Evolutionary conservation across 2,113 vertebrate genomes (phyloP).

Genomic region (Penelope pileata): DNA sequence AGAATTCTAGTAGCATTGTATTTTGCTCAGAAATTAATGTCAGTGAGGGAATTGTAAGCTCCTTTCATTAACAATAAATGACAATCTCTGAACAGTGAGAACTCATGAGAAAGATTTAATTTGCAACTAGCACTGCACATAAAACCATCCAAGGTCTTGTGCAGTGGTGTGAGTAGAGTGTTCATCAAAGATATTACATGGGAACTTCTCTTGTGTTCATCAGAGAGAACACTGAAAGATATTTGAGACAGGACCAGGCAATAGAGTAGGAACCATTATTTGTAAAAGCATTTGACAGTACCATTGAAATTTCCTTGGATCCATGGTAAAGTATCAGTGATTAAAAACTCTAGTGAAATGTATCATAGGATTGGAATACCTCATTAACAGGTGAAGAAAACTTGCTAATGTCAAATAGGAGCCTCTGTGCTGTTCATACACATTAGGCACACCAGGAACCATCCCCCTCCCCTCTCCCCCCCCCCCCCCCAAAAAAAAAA

Average conservation of each 20-base stretch:
- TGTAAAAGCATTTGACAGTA: background rate
- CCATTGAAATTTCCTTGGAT: background rate
- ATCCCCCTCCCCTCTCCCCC: too few relatives aligned
- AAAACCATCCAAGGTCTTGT: background rate
- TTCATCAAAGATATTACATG: background rate
- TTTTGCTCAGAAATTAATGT: background rate
- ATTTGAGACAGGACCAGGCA: background rate
- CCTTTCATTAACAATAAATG: background rate
- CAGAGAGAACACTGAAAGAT: background rate
- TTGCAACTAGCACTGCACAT: background rate
- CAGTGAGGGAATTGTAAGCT: background rate
- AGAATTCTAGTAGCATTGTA: background rate
- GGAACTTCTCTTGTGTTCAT: background rate
- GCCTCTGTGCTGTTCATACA: background rate
- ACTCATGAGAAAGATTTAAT: background rate
- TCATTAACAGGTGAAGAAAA: background rate
- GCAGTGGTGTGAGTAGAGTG: background rate
- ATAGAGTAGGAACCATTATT: background rate
- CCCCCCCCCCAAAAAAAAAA: too few relatives aligned
- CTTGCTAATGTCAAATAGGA: background rate
- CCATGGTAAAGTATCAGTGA: background rate
- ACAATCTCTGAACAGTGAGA: background rate
- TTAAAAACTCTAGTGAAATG: background rate
- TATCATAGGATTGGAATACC: background rate
- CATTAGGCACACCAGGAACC: background rate